Percentiles rank a stretch among this genome's conserved stretches.
Conservation (phyloP, 2,797 vertebrate species). For the Sebastolobus alascanus region DNA sequence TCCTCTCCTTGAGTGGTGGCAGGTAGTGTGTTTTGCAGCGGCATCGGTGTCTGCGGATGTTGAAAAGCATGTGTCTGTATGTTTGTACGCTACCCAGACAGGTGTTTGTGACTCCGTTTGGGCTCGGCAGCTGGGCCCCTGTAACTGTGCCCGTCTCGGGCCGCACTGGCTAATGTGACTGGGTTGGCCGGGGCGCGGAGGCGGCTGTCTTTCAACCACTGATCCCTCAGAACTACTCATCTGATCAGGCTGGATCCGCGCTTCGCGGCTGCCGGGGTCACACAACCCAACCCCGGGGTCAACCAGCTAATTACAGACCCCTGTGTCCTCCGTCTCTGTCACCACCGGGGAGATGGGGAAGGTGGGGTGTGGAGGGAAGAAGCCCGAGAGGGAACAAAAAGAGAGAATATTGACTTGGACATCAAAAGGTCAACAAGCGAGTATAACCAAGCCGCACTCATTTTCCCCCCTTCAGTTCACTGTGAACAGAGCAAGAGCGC, state of each 20-base stretch:
- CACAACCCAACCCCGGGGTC: slow-evolving; percentile 84
- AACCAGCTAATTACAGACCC: slow-evolving; percentile 88
- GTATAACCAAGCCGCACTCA: slow-evolving; percentile 52
- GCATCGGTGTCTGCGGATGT: slow-evolving; percentile 49
- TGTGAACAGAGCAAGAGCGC: slow-evolving; percentile 46
- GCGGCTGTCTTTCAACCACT: slow-evolving; percentile 91
- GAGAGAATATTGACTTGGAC: slow-evolving; percentile 66
- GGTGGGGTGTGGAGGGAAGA: slow-evolving; percentile 46
- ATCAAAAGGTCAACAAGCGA: slow-evolving; percentile 72
- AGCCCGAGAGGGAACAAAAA: slow-evolving; percentile 34
- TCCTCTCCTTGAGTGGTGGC: slow-evolving; percentile 61
- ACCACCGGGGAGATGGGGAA: slow-evolving; percentile 78
- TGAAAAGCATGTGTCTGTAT: slow-evolving; percentile 66
- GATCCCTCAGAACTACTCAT: slow-evolving; percentile 92
- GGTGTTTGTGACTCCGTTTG: slow-evolving; percentile 68
- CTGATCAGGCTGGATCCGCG: slow-evolving; percentile 87
- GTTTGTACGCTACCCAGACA: slow-evolving; percentile 60
- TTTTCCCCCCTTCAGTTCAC: slow-evolving; percentile 19
- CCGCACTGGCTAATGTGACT: slow-evolving; percentile 67
- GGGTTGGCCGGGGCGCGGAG: slow-evolving; percentile 70
- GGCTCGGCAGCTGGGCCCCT: slow-evolving; percentile 86
- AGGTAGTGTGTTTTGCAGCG: slow-evolving; percentile 65
- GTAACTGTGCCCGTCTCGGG: slow-evolving; percentile 86
- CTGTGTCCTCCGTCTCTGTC: slow-evolving; percentile 77
- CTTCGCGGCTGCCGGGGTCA: slow-evolving; percentile 87